phyloP scores from a whole-genome alignment of 2,113 vertebrate species.

The Lota lota region DNA sequence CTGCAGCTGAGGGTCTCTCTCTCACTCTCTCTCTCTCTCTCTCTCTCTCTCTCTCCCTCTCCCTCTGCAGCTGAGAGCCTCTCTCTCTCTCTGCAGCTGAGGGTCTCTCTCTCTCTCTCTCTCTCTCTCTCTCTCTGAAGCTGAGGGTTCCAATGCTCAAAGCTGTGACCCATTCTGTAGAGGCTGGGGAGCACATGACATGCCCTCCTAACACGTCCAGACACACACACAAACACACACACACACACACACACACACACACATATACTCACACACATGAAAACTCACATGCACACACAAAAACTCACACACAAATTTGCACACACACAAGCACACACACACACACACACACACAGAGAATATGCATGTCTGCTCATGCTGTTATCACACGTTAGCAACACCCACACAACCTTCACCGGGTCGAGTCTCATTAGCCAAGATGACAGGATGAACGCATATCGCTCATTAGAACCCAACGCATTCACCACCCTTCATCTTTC shows the following conservation, averaged over 20 bases:
- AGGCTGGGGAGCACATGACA: not conserved
- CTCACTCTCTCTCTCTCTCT: not conserved
- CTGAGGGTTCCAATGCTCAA: not conserved
- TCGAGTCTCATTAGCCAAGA: too few species aligned
- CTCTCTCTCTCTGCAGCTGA: not conserved
- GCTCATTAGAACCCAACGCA: too few species aligned
- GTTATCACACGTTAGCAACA: not conserved
- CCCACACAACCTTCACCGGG: not conserved
- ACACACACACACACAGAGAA: not conserved
- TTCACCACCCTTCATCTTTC: too few species aligned
- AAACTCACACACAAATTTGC: not conserved
- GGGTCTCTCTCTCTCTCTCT: too few species aligned
- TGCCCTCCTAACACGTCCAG: not conserved
- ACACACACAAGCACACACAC: not conserved
- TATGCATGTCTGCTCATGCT: not conserved
- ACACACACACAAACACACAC: constrained; percentile 1
- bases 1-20: not conserved
- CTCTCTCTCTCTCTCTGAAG: not conserved
- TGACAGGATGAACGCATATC: too few species aligned
- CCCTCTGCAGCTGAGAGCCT: too few species aligned
- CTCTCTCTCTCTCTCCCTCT: not conserved
- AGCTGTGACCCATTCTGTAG: not conserved
- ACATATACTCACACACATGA: not conserved
- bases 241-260: constrained; percentile 13
- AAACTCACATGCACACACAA: not conserved